Conservation (phyloP, 2,888 invertebrate species). For the Colletes collaris region DNA sequence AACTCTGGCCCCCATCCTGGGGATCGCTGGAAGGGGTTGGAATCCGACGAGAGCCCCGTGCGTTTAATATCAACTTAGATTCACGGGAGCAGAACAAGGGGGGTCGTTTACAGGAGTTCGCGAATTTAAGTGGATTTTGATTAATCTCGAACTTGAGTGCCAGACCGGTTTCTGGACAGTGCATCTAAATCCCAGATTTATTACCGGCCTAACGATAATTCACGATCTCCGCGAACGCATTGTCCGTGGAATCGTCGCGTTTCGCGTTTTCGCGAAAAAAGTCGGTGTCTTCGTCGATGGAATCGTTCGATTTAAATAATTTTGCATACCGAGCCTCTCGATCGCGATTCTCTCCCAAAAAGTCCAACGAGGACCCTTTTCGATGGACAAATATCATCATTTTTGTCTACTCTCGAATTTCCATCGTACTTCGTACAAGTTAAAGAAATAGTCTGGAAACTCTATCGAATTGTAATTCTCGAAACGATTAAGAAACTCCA, state of each 20-base stretch:
- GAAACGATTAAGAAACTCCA: too few relatives aligned
- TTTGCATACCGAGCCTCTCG: background rate
- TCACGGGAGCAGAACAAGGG: conserved; percentile 42
- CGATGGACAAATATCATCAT: background rate
- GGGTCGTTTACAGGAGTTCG: conserved; percentile 65
- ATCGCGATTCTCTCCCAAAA: background rate
- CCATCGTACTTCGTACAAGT: too few relatives aligned
- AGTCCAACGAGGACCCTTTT: background rate
- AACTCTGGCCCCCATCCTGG: conserved; percentile 24
- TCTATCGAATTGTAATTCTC: too few relatives aligned
- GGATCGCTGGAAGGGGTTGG: conserved; percentile 14
- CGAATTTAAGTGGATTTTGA: conserved; percentile 68
- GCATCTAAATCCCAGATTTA: conserved; percentile 67
- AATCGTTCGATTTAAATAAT: background rate
- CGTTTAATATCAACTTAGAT: conserved; percentile 64
- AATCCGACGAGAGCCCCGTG: conserved; percentile 29
- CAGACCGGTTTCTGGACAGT: conserved; percentile 44
- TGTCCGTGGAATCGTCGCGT: conserved; percentile 30
- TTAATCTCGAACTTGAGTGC: conserved; percentile 64
- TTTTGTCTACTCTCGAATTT: background rate
- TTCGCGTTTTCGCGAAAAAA: background rate
- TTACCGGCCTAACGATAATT: conserved; percentile 45
- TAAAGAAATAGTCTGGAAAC: too few relatives aligned
- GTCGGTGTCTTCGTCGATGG: too few relatives aligned
- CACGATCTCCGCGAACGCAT: conserved; percentile 44